Evolutionary conservation across 2,113 vertebrate genomes (phyloP).

Genomic region (Alaudala cheleensis): DNA sequence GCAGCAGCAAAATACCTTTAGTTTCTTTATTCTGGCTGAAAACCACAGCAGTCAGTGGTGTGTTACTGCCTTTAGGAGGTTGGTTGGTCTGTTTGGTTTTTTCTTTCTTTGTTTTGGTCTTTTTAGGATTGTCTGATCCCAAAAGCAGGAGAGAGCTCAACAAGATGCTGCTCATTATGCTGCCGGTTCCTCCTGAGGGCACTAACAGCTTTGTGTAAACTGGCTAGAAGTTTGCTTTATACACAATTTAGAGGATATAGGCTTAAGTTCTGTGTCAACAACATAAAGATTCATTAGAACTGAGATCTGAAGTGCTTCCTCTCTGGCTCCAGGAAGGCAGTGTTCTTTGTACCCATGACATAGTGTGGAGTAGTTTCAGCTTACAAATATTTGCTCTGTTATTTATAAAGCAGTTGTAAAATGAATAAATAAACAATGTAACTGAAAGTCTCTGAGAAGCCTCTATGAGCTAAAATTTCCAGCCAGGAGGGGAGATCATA

Average conservation of each 20-base stretch:
- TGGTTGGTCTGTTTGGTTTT: background rate
- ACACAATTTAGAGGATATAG: background rate
- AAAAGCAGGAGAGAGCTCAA: background rate
- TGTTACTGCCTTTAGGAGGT: background rate
- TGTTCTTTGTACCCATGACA: background rate
- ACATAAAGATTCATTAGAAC: background rate
- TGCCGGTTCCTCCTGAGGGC: background rate
- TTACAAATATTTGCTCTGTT: background rate
- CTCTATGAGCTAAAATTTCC: background rate
- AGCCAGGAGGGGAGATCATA: background rate
- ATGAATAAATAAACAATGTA: background rate
- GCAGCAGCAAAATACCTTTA: background rate
- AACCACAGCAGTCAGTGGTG: background rate
- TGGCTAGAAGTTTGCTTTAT: background rate
- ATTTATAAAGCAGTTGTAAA: background rate
- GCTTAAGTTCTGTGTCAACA: background rate
- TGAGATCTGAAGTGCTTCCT: background rate
- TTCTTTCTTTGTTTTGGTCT: background rate
- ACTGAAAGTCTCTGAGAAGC: background rate
- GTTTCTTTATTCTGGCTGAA: background rate
- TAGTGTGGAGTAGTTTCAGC: background rate
- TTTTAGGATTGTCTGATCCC: background rate
- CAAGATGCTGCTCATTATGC: background rate
- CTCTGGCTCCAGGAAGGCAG: background rate
- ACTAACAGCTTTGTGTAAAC: background rate